Conservation (phyloP, 2,888 invertebrate genomes). For the Andrena dorsata region DNA sequence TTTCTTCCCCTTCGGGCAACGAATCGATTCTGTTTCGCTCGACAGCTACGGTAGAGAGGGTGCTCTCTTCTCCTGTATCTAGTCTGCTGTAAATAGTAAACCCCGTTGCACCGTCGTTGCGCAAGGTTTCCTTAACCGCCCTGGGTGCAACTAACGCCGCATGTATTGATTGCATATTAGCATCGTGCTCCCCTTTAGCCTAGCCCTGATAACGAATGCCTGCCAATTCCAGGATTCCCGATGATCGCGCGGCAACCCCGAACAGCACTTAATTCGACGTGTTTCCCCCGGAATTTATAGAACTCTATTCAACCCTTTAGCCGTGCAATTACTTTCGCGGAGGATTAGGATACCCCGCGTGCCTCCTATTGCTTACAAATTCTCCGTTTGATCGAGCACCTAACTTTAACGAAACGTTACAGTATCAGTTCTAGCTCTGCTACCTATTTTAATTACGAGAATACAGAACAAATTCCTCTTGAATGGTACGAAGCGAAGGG, state of each 20-base stretch:
- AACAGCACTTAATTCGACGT: conserved; percentile 47
- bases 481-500: neutral
- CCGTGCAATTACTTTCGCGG: neutral
- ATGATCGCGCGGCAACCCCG: conserved; percentile 38
- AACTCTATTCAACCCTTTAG: conserved; percentile 48
- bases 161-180: conserved; percentile 78
- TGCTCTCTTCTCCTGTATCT: conserved; percentile 14
- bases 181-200: conserved; percentile 62
- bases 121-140: conserved; percentile 74
- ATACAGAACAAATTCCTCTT: neutral
- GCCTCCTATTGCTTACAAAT: conserved; percentile 15
- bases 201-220: conserved; percentile 55
- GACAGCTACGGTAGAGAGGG: conserved; percentile 7
- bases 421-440: neutral
- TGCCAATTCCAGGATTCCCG: conserved; percentile 59
- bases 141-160: conserved; percentile 82
- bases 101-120: conserved; percentile 54
- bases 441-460: neutral
- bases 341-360: neutral
- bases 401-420: neutral
- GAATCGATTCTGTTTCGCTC: conserved; percentile 33
- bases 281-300: conserved; percentile 43
- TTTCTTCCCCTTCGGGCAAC: neutral
- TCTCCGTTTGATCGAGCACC: neutral
- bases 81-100: conserved; percentile 46